Evolutionary conservation across 2,797 vertebrate genomes (phyloP), one percentile per base, ranked within the genome.

Genomic region (Dromococcyx pavoninus): DNA sequence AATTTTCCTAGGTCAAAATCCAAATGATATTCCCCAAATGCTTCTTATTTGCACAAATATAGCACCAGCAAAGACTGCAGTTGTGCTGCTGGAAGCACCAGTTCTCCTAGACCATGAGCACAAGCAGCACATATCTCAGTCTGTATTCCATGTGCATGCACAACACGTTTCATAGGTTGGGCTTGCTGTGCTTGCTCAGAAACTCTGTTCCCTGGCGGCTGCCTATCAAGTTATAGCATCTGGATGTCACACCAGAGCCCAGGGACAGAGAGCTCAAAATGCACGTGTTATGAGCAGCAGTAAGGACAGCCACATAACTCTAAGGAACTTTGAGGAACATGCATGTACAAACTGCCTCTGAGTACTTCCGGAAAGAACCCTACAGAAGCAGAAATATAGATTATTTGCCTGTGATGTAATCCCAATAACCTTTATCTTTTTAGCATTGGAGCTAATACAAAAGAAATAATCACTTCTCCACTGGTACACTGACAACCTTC

Each of bases 71-170:
- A 82, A 44, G 25, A 24, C 37, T 54, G 16, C 7, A 74, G 2
- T 56, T 87, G 50, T 25, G 21, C 32, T 89, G 12, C 32, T 71
- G 57, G 39, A 51, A 67, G 9, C 30, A 15, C 4, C 22, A 66
- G 17, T 54, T 82, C 87, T 85, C 77, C 35, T 39, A 80, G 54
- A 69, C 4, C 13, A 13, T 19, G 32, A 61, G 27, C 24, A 57
- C 53, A 41, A 17, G 1, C 6, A 51, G 39, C 4, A 44, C 1
- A 0, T 48, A n/a, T 37, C 43, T 54, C 32, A 27, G n/a, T 44
- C 23, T 37, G 10, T 50, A 30, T 24, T 61, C 17, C 32, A 33
- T 0, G 0, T 30, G 10, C 30, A 10, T 1, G 6, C 22, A 23
- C 8, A 62, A 16, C 43, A 27, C 7, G 10, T 43, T 62, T 32